Conservation (phyloP, 1,140 invertebrate genomes). For the Lordiphosa clarofinis region DNA sequence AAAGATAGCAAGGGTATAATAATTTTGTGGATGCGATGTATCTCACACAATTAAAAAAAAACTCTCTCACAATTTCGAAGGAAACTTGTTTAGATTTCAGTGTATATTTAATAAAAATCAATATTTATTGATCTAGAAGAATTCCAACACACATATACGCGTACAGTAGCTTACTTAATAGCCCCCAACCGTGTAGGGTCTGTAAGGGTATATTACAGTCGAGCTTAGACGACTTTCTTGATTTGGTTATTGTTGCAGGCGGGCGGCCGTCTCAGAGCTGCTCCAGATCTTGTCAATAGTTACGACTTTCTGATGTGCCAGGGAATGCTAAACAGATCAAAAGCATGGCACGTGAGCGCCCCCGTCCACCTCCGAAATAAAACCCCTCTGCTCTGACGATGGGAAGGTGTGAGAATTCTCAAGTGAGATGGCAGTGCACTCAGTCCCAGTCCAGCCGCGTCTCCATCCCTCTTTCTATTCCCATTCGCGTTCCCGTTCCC, state of each 20-base stretch:
- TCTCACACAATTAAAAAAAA: too few relatives aligned
- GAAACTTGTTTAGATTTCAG: too few relatives aligned
- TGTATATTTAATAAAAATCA: too few relatives aligned
- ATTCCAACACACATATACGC: too few relatives aligned
- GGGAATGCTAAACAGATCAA: conserved; percentile 73
- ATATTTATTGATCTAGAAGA: too few relatives aligned
- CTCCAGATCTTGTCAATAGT: conserved; percentile 64
- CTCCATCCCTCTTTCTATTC: conserved; percentile 8
- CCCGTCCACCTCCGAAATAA: conserved; percentile 9
- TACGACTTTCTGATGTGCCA: conserved; percentile 73
- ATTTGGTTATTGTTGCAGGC: conserved; percentile 8
- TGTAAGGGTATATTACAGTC: too few relatives aligned
- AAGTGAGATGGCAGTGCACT: conserved; percentile 64
- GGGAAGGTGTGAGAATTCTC: conserved; percentile 68
- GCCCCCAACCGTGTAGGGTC: too few relatives aligned
- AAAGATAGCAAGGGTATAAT: too few relatives aligned
- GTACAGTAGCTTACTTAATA: too few relatives aligned
- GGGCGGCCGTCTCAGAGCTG: conserved; percentile 6
- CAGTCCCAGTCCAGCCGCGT: conserved; percentile 17
- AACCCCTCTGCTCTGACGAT: conserved; percentile 20
- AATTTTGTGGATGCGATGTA: too few relatives aligned
- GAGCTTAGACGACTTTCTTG: conserved; percentile 2
- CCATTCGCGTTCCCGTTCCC: conserved; percentile 3
- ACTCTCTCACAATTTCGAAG: too few relatives aligned
- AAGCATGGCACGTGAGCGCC: conserved; percentile 56